Percentiles rank a stretch among this genome's conserved stretches.
These are phyloP conservation scores for Parascotia fuliginaria DNA, from an alignment of 2,888 invertebrate species.

Conservation along the genomic window DNA sequence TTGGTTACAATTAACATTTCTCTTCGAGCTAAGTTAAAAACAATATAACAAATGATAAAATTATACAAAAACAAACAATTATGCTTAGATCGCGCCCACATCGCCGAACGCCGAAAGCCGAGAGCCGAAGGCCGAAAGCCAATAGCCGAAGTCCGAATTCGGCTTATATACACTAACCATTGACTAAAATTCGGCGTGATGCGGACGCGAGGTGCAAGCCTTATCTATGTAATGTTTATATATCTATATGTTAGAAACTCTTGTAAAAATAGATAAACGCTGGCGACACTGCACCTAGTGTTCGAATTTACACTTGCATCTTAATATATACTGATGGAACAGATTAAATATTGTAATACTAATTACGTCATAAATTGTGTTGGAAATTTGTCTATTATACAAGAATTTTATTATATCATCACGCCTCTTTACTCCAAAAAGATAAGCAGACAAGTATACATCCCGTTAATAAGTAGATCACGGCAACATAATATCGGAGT, in stretches of 20 bases:
- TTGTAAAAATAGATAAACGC: constrained; percentile 40
- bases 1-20: constrained; percentile 72
- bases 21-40: constrained; percentile 56
- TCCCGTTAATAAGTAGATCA: too few relatives aligned
- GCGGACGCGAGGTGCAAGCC: constrained; percentile 36
- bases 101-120: constrained; percentile 25
- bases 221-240: constrained; percentile 31
- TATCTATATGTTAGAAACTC: constrained; percentile 36
- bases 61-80: constrained; percentile 57
- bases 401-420: too few relatives aligned
- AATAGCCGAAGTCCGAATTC: constrained; percentile 18
- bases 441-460: too few relatives aligned
- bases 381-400: too few relatives aligned
- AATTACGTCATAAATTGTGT: too few relatives aligned
- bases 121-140: constrained; percentile 26
- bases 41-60: constrained; percentile 64
- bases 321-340: constrained; percentile 3
- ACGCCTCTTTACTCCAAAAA: too few relatives aligned
- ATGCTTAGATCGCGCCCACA: constrained; percentile 49
- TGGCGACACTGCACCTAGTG: background rate
- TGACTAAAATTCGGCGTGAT: constrained; percentile 26
- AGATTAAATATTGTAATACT: background rate
- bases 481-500: too few relatives aligned
- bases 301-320: constrained; percentile 2
- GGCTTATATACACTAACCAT: constrained; percentile 32